phyloP scores from a whole-genome alignment of 2,888 invertebrate species.

The Drosophila dives region DNA sequence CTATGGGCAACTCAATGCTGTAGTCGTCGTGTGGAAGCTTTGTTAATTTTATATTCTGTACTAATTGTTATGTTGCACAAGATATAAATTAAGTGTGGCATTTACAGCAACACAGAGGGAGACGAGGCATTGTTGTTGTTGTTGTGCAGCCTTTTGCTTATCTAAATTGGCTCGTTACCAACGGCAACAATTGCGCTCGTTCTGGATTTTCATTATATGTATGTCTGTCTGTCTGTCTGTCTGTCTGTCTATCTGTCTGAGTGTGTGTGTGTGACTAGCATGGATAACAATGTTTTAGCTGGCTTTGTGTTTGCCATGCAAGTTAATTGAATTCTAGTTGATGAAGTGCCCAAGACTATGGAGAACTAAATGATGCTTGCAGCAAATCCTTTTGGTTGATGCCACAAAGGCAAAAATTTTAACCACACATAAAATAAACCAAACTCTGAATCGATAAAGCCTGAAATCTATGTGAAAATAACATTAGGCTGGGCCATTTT shows the following conservation, averaged over 20 bases:
- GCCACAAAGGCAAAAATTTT: conserved; percentile 4
- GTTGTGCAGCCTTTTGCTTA: conserved; percentile 51
- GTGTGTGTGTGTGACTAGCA: conserved; percentile 51
- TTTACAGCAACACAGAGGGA: conserved; percentile 1
- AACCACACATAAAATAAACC: conserved; percentile 34
- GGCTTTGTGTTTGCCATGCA: conserved; percentile 10
- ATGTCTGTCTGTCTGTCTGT: conserved; percentile 11
- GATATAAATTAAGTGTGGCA: conserved; percentile 73
- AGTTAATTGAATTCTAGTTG: conserved; percentile 67
- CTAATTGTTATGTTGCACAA: conserved; percentile 79
- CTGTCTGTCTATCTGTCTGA: conserved; percentile 18
- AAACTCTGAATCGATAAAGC: conserved; percentile 62
- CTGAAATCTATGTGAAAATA: conserved; percentile 61
- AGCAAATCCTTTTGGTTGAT: conserved; percentile 9
- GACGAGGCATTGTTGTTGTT: neutral
- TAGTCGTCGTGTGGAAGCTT: conserved; percentile 1
- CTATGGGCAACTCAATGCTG: conserved; percentile 27
- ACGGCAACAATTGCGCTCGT: conserved; percentile 36
- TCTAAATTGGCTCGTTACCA: conserved; percentile 70
- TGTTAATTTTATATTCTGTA: conserved; percentile 56
- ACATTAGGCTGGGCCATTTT: conserved; percentile 49
- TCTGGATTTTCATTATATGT: conserved; percentile 40
- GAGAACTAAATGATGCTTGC: conserved; percentile 17
- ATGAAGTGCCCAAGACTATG: conserved; percentile 41
- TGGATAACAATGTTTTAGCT: conserved; percentile 43